A percentile compares a stretch with the other conserved stretches of the same genome.
These are phyloP conservation scores for Gonioctena quinquepunctata DNA, from an alignment of 1,140 invertebrate genomes.

Conservation along the genomic window DNA sequence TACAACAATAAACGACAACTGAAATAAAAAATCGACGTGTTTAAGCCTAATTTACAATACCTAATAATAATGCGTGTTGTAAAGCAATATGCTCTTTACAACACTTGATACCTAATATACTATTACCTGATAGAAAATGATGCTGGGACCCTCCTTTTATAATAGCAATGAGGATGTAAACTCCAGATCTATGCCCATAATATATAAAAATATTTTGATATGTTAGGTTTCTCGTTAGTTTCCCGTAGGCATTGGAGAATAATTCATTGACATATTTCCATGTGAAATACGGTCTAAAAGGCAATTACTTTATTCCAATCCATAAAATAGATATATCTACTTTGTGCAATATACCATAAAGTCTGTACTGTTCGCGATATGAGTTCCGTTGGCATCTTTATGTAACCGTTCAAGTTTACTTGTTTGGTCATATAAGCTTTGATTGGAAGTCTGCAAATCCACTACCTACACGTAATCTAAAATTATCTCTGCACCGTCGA, in stretches of 20 bases:
- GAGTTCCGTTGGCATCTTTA: constrained; percentile 3
- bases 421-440: constrained; percentile 9
- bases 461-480: constrained; percentile 5
- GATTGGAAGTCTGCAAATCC: neutral
- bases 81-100: no score
- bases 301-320: neutral
- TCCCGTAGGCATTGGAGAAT: neutral
- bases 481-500: neutral
- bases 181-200: no score
- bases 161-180: no score
- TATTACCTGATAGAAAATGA: no score
- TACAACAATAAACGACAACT: no score
- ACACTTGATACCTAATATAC: no score
- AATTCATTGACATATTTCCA: neutral
- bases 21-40: no score
- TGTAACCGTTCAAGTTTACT: neutral
- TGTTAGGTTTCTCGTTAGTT: no score
- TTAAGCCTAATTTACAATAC: no score
- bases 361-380: neutral
- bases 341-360: neutral
- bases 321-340: neutral
- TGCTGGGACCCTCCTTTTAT: no score
- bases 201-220: no score
- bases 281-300: neutral
- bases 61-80: no score